Percentiles rank a stretch among this genome's conserved stretches.
phyloP scores from a whole-genome alignment of 30 jellyfish, hydroid and myxozoan species.

The Catostylus mosaicus region DNA sequence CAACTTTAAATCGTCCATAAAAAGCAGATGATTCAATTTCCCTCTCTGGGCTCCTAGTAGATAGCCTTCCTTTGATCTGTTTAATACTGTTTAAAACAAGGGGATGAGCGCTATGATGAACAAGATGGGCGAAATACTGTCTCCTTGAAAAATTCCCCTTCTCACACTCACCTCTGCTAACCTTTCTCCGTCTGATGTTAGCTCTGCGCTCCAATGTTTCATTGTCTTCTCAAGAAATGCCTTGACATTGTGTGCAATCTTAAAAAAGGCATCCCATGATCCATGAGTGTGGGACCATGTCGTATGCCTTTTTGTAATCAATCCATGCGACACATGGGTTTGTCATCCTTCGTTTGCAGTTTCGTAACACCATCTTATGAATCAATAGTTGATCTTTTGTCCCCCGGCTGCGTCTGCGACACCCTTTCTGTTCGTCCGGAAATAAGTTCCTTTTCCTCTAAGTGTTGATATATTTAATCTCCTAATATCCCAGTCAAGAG shows the following conservation, averaged over 20 bases:
- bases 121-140: constrained; percentile 12
- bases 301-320: constrained; percentile 41
- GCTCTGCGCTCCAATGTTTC: constrained; percentile 17
- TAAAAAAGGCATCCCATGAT: constrained; percentile 7
- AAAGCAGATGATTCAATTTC: constrained; percentile 18
- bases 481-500: no score
- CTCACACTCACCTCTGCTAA: not conserved
- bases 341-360: constrained; percentile 15
- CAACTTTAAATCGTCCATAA: constrained; percentile 43
- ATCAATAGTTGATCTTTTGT: constrained; percentile 26
- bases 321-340: constrained; percentile 22
- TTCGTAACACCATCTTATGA: not conserved
- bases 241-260: constrained; percentile 9
- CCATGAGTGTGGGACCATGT: constrained; percentile 49
- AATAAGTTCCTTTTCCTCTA: no score
- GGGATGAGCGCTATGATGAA: not conserved
- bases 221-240: not conserved
- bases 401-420: constrained; percentile 4
- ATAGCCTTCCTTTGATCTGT: not conserved
- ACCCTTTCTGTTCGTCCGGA: constrained; percentile 18
- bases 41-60: not conserved
- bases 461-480: no score
- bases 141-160: constrained; percentile 35
- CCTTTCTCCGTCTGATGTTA: constrained; percentile 9
- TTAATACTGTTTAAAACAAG: constrained; percentile 2